Conservation (phyloP, 2,113 vertebrate species). For the Hippocampus mohnikei region DNA sequence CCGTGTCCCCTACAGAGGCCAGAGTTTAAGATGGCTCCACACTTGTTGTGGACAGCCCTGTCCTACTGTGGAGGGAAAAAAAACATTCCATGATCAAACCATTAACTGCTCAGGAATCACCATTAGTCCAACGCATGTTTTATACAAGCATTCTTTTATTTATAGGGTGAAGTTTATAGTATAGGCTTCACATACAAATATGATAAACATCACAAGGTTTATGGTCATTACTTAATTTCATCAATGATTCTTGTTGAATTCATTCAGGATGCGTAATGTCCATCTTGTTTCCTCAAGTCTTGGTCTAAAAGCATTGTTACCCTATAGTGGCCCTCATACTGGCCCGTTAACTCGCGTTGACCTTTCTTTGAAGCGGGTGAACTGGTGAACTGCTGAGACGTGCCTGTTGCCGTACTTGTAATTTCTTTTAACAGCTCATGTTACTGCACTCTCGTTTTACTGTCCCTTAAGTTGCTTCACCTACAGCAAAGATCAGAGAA, state of each 20-base stretch:
- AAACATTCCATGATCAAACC: background rate
- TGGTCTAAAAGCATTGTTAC: slow-evolving; percentile 37
- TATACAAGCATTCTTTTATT: background rate
- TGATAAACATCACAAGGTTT: background rate
- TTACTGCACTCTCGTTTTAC: slow-evolving; percentile 58
- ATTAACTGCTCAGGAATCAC: background rate
- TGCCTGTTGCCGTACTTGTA: slow-evolving; percentile 53
- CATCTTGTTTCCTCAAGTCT: slow-evolving; percentile 14
- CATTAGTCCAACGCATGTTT: background rate
- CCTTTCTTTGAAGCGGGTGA: slow-evolving; percentile 62
- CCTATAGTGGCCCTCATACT: slow-evolving; percentile 23
- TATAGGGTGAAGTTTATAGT: background rate
- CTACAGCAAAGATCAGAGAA: slow-evolving; percentile 70
- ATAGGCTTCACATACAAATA: background rate
- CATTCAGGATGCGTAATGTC: background rate
- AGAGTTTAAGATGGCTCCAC: slow-evolving; percentile 36
- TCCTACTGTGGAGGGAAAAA: slow-evolving; percentile 3
- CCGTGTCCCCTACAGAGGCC: slow-evolving; percentile 25
- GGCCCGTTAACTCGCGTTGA: slow-evolving; percentile 44
- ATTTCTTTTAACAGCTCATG: slow-evolving; percentile 44
- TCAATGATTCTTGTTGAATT: background rate
- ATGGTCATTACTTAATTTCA: background rate
- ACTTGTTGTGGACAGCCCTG: slow-evolving; percentile 31
- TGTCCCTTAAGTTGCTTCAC: slow-evolving; percentile 44
- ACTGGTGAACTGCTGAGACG: slow-evolving; percentile 35